These are phyloP conservation scores for Metacarcinus magister DNA, from an alignment of 2,888 invertebrate species.

Conservation along the genomic window DNA sequence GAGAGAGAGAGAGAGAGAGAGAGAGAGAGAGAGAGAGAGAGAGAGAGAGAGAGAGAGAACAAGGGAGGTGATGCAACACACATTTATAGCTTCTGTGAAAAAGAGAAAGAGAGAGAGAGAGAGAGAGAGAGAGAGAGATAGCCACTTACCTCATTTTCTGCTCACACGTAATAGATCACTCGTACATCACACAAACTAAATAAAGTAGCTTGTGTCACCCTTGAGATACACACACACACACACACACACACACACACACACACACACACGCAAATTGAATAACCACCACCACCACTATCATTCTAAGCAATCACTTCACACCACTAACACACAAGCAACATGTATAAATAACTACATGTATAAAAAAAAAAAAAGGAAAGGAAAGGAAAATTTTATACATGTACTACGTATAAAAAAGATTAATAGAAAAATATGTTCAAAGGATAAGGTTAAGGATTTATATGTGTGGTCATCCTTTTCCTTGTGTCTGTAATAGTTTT, in stretches of 20 bases:
- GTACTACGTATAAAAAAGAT: not conserved
- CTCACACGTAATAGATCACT: not conserved
- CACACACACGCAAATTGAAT: constrained; percentile 31
- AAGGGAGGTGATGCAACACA: not conserved
- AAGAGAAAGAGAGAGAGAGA: constrained; percentile 46
- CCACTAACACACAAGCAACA: not conserved
- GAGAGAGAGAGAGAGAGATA: constrained; percentile 19
- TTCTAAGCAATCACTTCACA: not conserved
- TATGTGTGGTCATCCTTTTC: too few species aligned
- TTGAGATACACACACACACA: not conserved
- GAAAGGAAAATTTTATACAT: too few species aligned
- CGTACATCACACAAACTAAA: not conserved
- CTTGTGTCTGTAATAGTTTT: too few species aligned
- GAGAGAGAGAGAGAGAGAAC: not conserved
- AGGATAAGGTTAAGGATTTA: too few species aligned
- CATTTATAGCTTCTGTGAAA: not conserved
- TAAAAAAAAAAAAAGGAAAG: too few species aligned
- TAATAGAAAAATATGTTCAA: not conserved
- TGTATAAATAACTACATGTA: not conserved
- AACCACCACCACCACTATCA: not conserved
- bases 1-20: not conserved
- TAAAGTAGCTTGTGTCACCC: not conserved
- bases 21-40: not conserved
- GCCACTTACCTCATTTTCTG: not conserved
- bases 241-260: constrained; percentile 46